Conservation (phyloP, 2,888 invertebrate species). For the Pristionchus exspectatus region DNA sequence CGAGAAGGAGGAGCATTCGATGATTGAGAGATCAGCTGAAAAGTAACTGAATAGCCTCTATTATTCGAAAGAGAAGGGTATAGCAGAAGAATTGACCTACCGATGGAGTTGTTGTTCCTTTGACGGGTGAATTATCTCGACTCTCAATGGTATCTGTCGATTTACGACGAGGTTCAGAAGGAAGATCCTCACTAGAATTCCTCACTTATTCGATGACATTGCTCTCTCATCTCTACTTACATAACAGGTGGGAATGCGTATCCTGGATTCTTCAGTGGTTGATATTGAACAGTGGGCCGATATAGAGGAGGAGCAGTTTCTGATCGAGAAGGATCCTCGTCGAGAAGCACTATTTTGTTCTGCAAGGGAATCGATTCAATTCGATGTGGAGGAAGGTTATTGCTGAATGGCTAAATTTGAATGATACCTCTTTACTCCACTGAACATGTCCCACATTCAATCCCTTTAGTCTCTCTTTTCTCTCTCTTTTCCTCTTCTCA, state of each 20-base stretch:
- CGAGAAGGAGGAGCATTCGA: not conserved
- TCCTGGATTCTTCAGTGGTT: not conserved
- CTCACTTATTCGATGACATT: not conserved
- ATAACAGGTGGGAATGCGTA: not conserved
- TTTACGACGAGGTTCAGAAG: slow-evolving; percentile 21
- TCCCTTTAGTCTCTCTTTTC: slow-evolving; percentile 61
- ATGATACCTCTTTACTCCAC: slow-evolving; percentile 45
- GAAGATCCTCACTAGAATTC: slow-evolving; percentile 13
- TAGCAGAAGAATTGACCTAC: not conserved
- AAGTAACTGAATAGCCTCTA: not conserved
- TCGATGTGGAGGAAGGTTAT: not conserved
- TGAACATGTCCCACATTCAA: slow-evolving; percentile 45
- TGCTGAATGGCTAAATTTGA: not conserved
- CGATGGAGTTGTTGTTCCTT: not conserved
- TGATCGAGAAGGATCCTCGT: slow-evolving; percentile 7
- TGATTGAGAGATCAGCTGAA: not conserved
- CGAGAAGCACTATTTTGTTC: slow-evolving; percentile 52
- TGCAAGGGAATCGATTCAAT: not conserved
- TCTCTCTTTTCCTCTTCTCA: slow-evolving; percentile 64
- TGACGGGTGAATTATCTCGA: not conserved
- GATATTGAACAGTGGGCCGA: not conserved
- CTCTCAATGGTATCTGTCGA: slow-evolving; percentile 5
- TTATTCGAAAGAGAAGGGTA: not conserved
- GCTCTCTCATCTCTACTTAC: not conserved
- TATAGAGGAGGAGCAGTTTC: not conserved